phyloP scores from a whole-genome alignment of 2,888 invertebrate genomes.

The Lithophane ornitopus region DNA sequence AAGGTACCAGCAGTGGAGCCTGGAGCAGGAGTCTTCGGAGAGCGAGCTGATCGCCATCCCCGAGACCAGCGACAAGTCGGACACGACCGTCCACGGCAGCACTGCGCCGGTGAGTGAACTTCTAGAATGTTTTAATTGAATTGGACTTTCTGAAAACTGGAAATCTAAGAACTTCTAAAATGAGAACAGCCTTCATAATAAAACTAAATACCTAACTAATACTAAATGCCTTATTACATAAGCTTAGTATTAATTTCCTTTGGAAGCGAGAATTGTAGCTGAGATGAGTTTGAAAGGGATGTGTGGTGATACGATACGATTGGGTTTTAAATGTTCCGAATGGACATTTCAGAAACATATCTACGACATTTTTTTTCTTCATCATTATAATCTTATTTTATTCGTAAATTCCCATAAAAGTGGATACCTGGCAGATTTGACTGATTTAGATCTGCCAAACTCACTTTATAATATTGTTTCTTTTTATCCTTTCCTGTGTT shows the following conservation, averaged over 20 bases:
- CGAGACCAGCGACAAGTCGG: slow-evolving; percentile 96
- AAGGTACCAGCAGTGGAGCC: slow-evolving; percentile 90
- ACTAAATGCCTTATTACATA: neutral
- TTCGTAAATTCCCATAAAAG: too few species aligned
- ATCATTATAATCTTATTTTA: too few species aligned
- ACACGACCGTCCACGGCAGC: slow-evolving; percentile 95
- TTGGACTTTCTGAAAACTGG: neutral
- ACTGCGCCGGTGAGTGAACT: slow-evolving; percentile 89
- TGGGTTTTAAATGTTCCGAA: neutral
- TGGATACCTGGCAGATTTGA: neutral
- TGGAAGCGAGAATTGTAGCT: neutral
- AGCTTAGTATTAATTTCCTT: neutral
- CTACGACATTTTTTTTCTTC: neutral
- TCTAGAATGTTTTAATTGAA: neutral
- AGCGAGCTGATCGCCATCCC: slow-evolving; percentile 97
- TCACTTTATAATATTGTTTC: neutral
- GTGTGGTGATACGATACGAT: neutral
- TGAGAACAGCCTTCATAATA: neutral
- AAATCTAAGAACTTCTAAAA: neutral
- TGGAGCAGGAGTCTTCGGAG: slow-evolving; percentile 96
- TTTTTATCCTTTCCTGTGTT: neutral
- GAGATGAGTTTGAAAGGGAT: too few species aligned
- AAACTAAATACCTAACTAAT: neutral
- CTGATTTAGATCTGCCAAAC: neutral
- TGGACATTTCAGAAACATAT: neutral